Percentiles rank a stretch among this genome's conserved stretches.
These are phyloP conservation scores for Epinephelus fuscoguttatus DNA, from an alignment of 2,113 vertebrate species.

Conservation along the genomic window DNA sequence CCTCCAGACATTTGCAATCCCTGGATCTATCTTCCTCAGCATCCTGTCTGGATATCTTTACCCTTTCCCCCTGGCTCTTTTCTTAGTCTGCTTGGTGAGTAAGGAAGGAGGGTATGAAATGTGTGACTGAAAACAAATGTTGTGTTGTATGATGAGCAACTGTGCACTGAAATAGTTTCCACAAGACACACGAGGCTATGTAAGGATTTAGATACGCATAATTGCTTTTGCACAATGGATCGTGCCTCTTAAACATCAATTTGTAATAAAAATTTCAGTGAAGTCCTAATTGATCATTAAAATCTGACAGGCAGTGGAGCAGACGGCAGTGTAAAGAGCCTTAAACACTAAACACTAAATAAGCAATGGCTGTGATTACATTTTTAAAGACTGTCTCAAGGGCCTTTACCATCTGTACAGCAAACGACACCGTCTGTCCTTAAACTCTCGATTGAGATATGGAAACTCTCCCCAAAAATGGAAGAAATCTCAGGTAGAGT, in stretches of 20 bases:
- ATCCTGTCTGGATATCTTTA: slow-evolving; percentile 99
- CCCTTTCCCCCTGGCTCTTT: slow-evolving; percentile 95
- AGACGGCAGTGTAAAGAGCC: background rate
- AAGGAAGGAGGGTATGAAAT: slow-evolving; percentile 19
- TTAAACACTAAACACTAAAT: background rate
- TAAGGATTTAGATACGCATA: background rate
- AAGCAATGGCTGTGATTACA: background rate
- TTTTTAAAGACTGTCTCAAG: too few relatives aligned
- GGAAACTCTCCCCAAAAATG: background rate
- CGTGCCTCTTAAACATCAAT: background rate
- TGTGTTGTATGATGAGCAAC: background rate
- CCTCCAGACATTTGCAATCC: slow-evolving; percentile 98
- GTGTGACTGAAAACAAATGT: slow-evolving; percentile 2
- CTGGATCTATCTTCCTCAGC: slow-evolving; percentile 98
- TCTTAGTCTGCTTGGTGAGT: slow-evolving; percentile 98
- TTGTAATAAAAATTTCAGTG: background rate
- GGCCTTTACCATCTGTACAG: too few relatives aligned
- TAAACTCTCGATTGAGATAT: background rate
- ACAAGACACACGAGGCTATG: background rate
- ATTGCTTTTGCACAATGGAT: background rate
- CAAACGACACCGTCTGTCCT: background rate
- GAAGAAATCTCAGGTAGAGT: background rate
- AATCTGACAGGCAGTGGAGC: background rate
- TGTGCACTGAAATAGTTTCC: background rate
- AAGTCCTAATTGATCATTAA: background rate